Evolutionary conservation across 2,797 vertebrate species (phyloP).

Genomic region (Steatocranus sp.): DNA sequence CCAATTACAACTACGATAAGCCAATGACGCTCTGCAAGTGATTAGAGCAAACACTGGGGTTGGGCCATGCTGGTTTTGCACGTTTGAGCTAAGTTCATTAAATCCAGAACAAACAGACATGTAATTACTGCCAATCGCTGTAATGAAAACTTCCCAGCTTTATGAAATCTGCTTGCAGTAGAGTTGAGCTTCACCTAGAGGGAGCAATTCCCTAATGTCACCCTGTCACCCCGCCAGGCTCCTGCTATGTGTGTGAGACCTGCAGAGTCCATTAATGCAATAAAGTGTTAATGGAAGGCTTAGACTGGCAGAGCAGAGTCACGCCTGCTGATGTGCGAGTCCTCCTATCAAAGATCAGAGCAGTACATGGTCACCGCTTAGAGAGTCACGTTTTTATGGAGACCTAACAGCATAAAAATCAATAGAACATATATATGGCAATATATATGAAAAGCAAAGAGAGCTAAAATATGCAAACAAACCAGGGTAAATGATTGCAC

Average conservation of each 20-base stretch:
- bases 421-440: conserved; percentile 5
- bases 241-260: not conserved
- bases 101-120: conserved; percentile 54
- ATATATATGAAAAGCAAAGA: conserved; percentile 29
- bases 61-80: conserved; percentile 19
- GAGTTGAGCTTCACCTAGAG: conserved; percentile 36
- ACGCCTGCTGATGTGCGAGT: conserved; percentile 6
- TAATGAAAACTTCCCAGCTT: conserved; percentile 24
- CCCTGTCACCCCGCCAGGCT: not conserved
- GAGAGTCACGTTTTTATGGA: conserved; percentile 27
- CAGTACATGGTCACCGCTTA: not conserved
- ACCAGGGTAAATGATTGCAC: conserved; percentile 39
- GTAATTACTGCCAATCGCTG: conserved; percentile 30
- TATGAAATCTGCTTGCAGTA: conserved; percentile 13
- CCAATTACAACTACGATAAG: conserved; percentile 48
- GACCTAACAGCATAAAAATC: conserved; percentile 36
- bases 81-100: conserved; percentile 47
- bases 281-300: conserved; percentile 17
- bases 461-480: conserved; percentile 43
- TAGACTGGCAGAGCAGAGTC: conserved; percentile 22
- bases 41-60: conserved; percentile 50
- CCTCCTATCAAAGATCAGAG: conserved; percentile 42
- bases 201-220: conserved; percentile 42
- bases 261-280: conserved; percentile 19
- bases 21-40: conserved; percentile 41